Base-by-base conservation (phyloP, 1,140 invertebrate species). In the Ganaspis sp. region DNA sequence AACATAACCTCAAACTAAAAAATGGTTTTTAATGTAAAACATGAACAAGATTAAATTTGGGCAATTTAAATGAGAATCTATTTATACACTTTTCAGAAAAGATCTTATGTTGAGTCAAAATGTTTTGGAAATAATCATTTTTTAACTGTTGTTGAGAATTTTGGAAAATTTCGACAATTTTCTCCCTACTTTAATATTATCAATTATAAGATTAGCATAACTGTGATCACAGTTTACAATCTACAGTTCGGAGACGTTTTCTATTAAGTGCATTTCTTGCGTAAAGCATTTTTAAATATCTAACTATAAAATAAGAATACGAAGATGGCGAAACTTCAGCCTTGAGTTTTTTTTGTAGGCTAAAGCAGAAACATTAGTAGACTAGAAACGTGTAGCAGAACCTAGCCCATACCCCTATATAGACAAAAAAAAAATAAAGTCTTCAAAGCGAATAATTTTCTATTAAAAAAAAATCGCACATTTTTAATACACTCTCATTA, bases 181-280 rank as follows among this genome's bases (percentile, higher is more conserved):
- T n/a, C n/a, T n/a, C n/a, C n/a, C n/a, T n/a, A n/a, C n/a, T n/a
- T n/a, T n/a, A n/a, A n/a, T n/a, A n/a, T n/a, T n/a, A n/a, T n/a
- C n/a, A n/a, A n/a, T n/a, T n/a, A n/a, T n/a, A n/a, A n/a, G n/a
- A n/a, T n/a, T n/a, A n/a, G n/a, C n/a, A n/a, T 49, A 29, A 64
- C 15, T 26, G 23, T 29, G 26, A 11, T 64, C 58, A 64, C 58
- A 34, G 58, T 64, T 64, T 64, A 64, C 9, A 64, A 29, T 64
- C 58, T 64, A 64, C 23, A 64, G n/a, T 26, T 64, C 58, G 58
- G 58, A 29, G 58, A 64, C 58, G 58, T 80, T 34, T 73, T 74
- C 12, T 38, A 45, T 77, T 42, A 69, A 74, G 53, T 72, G 58
- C 54, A 45, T 74, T 58, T 34, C 49, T 69, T 75, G 49, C 49